Evolutionary conservation across 1,140 invertebrate species (phyloP), one percentile per base, ranked within the genome.

Genomic region (Druon quercuslanigerum): DNA sequence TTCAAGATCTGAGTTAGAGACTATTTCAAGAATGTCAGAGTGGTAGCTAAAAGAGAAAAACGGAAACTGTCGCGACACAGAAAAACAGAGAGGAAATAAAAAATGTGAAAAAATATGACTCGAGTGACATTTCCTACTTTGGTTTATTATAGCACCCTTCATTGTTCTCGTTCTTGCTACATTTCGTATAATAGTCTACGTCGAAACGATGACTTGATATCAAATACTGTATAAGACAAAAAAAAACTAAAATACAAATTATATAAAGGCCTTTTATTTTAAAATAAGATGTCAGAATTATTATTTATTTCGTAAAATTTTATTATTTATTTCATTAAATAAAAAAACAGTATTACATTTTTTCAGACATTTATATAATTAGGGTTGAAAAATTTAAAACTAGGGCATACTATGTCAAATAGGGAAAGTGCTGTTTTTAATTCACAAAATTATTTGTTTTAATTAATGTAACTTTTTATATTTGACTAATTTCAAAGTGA

Each of bases 91-190:
- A 5, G 25, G 57, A 33, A 66, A 66, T 25, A 60, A 14, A 56
- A 56, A 25, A 66, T 33, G 57, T 33, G 40, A 25, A 14, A 66
- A 25, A 66, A 66, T 66, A 25, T 33, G 13, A 9, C n/a, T 25
- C 8, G 25, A 66, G 57, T 66, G 57, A 66, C 57, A 25, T 25
- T 60, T 60, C 25, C 57, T 66, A 66, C 57, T 66, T 66, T 66
- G 40, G 57, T 66, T 66, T 66, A 66, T 66, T 66, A 66, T n/a
- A 33, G 57, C 57, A 40, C 57, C 57, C 25, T 66, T 66, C 57
- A 66, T 66, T 66, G 57, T 66, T 66, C 25, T 25, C 20, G 57
- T 66, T 57, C 25, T 20, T 12, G 56, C 56, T 20, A 20, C 19
- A 57, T 57, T 66, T 66, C 40, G 57, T 66, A 66, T 25, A 66